These are phyloP conservation scores for Felis chaus DNA, from an alignment of 2,113 vertebrate species.

Conservation along the genomic window DNA sequence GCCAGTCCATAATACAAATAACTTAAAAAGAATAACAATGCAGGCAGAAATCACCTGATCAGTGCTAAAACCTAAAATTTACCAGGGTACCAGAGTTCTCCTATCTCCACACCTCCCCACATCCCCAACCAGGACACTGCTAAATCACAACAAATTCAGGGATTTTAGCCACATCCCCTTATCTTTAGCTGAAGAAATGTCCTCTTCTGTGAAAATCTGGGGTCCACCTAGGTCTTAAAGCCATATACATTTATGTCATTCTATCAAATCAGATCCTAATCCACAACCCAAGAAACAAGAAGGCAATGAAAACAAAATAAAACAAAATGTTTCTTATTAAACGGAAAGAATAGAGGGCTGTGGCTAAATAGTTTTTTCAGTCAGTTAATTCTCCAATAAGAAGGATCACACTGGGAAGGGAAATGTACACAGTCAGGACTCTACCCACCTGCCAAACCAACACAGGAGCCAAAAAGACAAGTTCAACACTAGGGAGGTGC, in stretches of 20 bases:
- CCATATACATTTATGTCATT: neutral
- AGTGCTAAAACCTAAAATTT: neutral
- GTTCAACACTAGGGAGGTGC: neutral
- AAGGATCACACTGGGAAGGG: conserved; percentile 3
- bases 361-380: conserved; percentile 24
- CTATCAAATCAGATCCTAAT: neutral
- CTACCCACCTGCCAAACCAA: conserved; percentile 21
- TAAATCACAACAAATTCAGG: neutral
- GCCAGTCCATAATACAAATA: neutral
- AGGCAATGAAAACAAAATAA: neutral
- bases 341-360: neutral
- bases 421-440: conserved; percentile 33
- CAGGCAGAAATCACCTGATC: neutral
- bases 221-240: neutral
- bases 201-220: neutral
- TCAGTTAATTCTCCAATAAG: conserved; percentile 28
- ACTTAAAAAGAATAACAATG: neutral
- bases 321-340: conserved; percentile 44
- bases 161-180: neutral
- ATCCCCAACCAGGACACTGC: neutral
- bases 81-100: neutral
- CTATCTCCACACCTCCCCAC: too few relatives aligned
- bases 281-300: neutral
- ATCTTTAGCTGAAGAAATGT: neutral
- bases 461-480: neutral